These are phyloP conservation scores for Campylorhamphus procurvoides DNA, from an alignment of 2,113 vertebrate species.

Conservation along the genomic window DNA sequence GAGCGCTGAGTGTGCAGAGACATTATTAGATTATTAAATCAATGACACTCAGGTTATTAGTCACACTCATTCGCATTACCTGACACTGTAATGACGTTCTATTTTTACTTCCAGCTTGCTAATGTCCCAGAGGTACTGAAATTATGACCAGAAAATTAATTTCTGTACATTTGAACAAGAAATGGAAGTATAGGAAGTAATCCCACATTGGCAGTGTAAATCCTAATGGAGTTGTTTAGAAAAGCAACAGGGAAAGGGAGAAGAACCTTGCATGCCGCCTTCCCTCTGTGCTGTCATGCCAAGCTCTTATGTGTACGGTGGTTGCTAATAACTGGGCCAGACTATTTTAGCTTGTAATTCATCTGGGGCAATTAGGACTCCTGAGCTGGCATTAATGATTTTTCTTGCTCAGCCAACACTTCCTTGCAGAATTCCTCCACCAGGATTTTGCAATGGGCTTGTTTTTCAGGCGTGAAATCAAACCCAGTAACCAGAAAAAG, in stretches of 20 bases:
- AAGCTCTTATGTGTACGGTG: not conserved
- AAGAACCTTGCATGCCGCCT: not conserved
- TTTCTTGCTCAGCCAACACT: not conserved
- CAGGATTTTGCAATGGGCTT: not conserved
- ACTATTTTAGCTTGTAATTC: not conserved
- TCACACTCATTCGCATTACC: slow-evolving; percentile 73
- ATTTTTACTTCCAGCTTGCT: slow-evolving; percentile 74
- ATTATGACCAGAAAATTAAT: slow-evolving; percentile 79
- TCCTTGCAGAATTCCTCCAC: not conserved
- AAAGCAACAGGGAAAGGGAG: not conserved
- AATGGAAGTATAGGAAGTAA: slow-evolving; percentile 53
- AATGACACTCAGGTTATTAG: slow-evolving; percentile 77
- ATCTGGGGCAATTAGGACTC: not conserved
- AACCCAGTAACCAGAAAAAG: slow-evolving; percentile 7
- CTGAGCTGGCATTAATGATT: slow-evolving; percentile 6
- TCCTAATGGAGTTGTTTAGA: slow-evolving; percentile 49
- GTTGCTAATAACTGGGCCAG: slow-evolving; percentile 1
- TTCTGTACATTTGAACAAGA: slow-evolving; percentile 70
- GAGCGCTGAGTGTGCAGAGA: slow-evolving; percentile 65
- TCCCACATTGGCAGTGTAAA: slow-evolving; percentile 1
- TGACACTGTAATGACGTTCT: slow-evolving; percentile 75
- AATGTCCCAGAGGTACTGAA: slow-evolving; percentile 72
- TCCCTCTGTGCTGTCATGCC: not conserved
- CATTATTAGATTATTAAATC: slow-evolving; percentile 74
- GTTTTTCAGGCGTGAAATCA: not conserved